Percentiles rank a stretch among this genome's conserved stretches.
These are phyloP conservation scores for Coecobrya sp. DNA, from an alignment of 2,888 invertebrate species.

Conservation along the genomic window DNA sequence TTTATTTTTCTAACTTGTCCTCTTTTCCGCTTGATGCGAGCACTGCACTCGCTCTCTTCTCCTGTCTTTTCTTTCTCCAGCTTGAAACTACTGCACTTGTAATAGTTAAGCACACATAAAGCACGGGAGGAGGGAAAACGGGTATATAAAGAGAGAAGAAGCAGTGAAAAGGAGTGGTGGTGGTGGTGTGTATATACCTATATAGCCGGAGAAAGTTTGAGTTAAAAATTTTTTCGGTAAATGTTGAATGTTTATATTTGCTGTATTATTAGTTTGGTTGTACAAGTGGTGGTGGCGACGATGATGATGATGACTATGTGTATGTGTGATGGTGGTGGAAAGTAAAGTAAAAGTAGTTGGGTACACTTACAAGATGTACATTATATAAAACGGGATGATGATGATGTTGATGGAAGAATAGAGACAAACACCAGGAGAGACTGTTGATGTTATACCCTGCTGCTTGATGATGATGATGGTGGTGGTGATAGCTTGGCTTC, in stretches of 20 bases:
- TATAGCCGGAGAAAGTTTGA: slow-evolving; percentile 72
- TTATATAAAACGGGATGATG: slow-evolving; percentile 11
- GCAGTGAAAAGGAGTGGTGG: neutral
- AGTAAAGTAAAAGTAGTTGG: slow-evolving; percentile 54
- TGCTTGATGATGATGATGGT: slow-evolving; percentile 63
- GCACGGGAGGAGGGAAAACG: slow-evolving; percentile 46
- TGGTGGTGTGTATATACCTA: neutral
- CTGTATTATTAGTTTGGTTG: slow-evolving; percentile 79
- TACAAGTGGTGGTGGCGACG: slow-evolving; percentile 52
- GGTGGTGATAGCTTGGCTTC: slow-evolving; percentile 81
- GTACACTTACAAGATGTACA: slow-evolving; percentile 47
- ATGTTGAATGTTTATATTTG: slow-evolving; percentile 82
- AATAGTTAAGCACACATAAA: slow-evolving; percentile 70
- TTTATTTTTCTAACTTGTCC: slow-evolving; percentile 71
- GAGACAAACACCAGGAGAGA: slow-evolving; percentile 74
- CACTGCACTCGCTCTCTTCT: slow-evolving; percentile 36
- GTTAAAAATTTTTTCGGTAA: slow-evolving; percentile 75
- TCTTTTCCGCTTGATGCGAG: slow-evolving; percentile 66
- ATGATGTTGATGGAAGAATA: slow-evolving; percentile 71
- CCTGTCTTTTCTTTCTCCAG: neutral
- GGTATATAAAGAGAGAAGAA: neutral
- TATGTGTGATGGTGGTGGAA: slow-evolving; percentile 41
- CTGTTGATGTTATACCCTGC: slow-evolving; percentile 78
- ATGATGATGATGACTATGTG: slow-evolving; percentile 24
- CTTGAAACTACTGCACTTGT: slow-evolving; percentile 61